Evolutionary conservation across 1,140 invertebrate species (phyloP), one percentile per base, ranked within the genome.

Genomic region (Drosophila murphyi): DNA sequence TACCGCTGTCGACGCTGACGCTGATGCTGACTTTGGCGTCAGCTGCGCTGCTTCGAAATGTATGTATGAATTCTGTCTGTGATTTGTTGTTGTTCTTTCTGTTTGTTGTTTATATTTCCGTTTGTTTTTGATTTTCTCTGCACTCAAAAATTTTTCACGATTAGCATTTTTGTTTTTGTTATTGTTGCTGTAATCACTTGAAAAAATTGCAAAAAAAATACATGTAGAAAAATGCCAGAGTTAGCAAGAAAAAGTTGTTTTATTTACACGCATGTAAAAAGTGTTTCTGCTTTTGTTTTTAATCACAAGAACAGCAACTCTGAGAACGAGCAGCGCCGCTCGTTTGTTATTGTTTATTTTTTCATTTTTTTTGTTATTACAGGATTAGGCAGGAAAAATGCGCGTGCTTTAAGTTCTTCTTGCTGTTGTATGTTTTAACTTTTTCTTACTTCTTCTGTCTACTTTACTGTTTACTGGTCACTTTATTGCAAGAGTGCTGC

Each of bases 141-240:
- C 52, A 67, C 54, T 59, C 50, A 5, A 45, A n/a, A 52, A 20
- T 20, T 69, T 62, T 68, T 39, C 56, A 48, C 59, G 32, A 12
- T 39, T 68, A 51, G n/a, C 28, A 67, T 32, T 57, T 3, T 50
- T 50, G 65, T 45, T 70, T 34, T 56, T 64, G 34, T 56, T 29
- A 29, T 20, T 54, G 20, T 47, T 57, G 76, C 59, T 61, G 67
- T 63, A 60, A 77, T 59, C 77, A 80, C 77, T 73, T 69, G 41
- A 73, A 78, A 82, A 81, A 82, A 77, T 74, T 39, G 65, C 51
- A 56, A 76, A 72, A 55, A 62, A 28, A 28, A 59, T 51, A 72
- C 57, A 78, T 31, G 5, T 50, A 31, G 61, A 60, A 43, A 78
- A 56, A 55, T 51, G 70, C 67, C 61, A 68, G 59, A 41, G 62